A percentile compares a stretch with the other conserved stretches of the same genome.
Conservation (phyloP, 2,113 vertebrate genomes). For the Furnarius figulus region DNA sequence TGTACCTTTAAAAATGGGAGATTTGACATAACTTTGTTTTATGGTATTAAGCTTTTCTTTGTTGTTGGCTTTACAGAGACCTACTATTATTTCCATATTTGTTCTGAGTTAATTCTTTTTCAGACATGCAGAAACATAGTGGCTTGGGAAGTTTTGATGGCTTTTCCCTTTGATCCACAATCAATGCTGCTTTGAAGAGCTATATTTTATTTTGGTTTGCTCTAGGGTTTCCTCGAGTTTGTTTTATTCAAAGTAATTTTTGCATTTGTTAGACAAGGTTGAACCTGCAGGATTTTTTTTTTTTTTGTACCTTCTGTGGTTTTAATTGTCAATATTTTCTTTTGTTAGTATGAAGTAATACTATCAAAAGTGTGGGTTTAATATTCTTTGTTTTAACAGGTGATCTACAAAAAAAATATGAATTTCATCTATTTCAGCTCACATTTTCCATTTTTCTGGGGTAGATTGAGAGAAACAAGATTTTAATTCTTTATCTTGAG, state of each 20-base stretch:
- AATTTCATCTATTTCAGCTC: background rate
- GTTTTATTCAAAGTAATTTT: conserved; percentile 65
- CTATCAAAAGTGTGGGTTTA: background rate
- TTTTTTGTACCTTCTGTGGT: background rate
- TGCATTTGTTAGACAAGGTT: conserved; percentile 33
- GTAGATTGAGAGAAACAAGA: background rate
- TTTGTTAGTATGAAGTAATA: background rate
- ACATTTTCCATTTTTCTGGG: background rate
- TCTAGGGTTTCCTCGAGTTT: conserved; percentile 48
- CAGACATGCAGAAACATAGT: conserved; percentile 65
- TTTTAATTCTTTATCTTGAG: background rate
- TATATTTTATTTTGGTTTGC: conserved; percentile 56
- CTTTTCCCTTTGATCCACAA: conserved; percentile 67
- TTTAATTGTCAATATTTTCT: conserved; percentile 3
- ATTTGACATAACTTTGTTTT: conserved; percentile 77
- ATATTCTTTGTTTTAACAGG: background rate
- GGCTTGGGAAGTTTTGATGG: conserved; percentile 70
- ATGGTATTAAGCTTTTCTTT: conserved; percentile 76
- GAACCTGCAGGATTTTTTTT: background rate
- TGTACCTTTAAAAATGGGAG: conserved; percentile 67
- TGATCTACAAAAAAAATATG: background rate
- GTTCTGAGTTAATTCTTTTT: conserved; percentile 72
- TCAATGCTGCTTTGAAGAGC: conserved; percentile 72
- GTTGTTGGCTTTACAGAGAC: conserved; percentile 75
- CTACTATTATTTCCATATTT: conserved; percentile 76